phyloP scores from a whole-genome alignment of 2,888 invertebrate species.

The Dasypolia templi region DNA sequence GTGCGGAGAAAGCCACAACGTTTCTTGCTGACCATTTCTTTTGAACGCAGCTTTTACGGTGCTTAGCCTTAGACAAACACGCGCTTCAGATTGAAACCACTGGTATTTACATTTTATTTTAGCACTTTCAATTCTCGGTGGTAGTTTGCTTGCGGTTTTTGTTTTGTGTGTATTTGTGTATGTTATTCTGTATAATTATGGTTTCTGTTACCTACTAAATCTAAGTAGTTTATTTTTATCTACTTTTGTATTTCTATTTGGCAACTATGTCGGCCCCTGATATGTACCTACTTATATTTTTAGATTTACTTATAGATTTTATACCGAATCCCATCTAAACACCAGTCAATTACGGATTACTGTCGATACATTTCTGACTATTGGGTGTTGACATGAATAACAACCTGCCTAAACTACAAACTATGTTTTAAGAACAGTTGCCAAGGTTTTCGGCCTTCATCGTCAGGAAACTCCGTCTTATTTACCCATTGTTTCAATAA shows the following conservation, averaged over 20 bases:
- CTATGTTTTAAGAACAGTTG: conserved; percentile 33
- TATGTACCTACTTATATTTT: neutral
- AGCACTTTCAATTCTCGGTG: conserved; percentile 45
- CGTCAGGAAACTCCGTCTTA: conserved; percentile 18
- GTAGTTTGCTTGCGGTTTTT: conserved; percentile 24
- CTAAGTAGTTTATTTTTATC: neutral
- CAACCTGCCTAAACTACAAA: conserved; percentile 16
- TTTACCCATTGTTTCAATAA: conserved; percentile 10
- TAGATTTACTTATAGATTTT: too few species aligned
- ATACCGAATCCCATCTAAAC: neutral
- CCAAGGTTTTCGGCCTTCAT: conserved; percentile 31
- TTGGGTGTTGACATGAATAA: conserved; percentile 26
- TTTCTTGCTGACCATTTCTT: conserved; percentile 63
- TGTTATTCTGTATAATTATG: neutral
- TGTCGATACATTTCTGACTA: conserved; percentile 33
- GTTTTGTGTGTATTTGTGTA: neutral
- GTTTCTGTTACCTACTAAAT: neutral
- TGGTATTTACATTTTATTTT: conserved; percentile 38
- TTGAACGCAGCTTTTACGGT: conserved; percentile 66
- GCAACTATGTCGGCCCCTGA: too few species aligned
- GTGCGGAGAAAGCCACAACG: conserved; percentile 64
- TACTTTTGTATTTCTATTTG: neutral
- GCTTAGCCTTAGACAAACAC: conserved; percentile 61
- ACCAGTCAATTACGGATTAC: neutral
- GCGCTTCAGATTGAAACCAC: conserved; percentile 50